These are phyloP conservation scores for Globia sparganii DNA, from an alignment of 2,888 invertebrate species.

Conservation along the genomic window DNA sequence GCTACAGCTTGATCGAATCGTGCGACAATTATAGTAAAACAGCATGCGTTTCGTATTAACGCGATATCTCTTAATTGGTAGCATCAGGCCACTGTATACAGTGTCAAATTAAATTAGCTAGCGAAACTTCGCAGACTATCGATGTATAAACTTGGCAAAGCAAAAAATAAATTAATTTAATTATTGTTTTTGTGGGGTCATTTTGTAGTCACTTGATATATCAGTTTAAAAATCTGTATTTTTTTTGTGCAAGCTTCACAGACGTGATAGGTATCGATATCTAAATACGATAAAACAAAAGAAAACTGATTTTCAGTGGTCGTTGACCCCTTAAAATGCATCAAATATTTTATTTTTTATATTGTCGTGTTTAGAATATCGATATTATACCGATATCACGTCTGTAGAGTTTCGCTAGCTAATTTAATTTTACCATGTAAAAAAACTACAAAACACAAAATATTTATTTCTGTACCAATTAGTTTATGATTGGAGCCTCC, in stretches of 20 bases:
- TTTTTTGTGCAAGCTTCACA: neutral
- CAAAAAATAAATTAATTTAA: neutral
- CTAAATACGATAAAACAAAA: neutral
- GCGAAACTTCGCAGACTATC: neutral
- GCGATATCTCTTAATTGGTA: constrained; percentile 42
- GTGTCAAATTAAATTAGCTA: neutral
- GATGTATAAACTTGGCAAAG: neutral
- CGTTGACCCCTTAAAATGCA: neutral
- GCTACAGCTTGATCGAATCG: constrained; percentile 27
- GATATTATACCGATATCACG: neutral
- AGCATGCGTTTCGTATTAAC: constrained; percentile 33
- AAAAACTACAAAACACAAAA: too few relatives aligned
- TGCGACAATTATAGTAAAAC: constrained; percentile 45
- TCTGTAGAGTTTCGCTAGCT: neutral
- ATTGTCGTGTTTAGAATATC: neutral
- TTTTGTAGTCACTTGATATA: neutral
- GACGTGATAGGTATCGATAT: neutral
- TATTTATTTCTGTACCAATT: too few relatives aligned
- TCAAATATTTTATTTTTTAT: too few relatives aligned
- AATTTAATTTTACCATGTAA: neutral
- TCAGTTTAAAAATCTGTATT: neutral
- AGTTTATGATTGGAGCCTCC: too few relatives aligned
- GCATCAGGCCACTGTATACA: constrained; percentile 31
- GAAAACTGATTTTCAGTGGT: neutral
- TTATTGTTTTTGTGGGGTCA: neutral